phyloP scores from a whole-genome alignment of 2,113 vertebrate genomes.

The Panthera tigris region DNA sequence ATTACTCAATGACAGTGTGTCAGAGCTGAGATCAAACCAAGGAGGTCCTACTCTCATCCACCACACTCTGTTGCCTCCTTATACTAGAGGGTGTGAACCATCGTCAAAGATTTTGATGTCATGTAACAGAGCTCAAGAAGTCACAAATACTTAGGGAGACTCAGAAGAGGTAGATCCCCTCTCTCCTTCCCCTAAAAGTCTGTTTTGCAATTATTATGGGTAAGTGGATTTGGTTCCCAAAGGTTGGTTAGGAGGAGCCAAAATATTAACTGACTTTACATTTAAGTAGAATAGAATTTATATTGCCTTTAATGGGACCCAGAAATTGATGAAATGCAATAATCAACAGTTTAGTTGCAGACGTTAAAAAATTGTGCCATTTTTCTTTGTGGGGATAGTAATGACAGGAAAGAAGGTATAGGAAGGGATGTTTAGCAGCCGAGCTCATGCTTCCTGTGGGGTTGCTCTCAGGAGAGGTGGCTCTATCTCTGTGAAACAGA shows the following conservation, averaged over 20 bases:
- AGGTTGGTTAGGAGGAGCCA: background rate
- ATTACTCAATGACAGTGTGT: background rate
- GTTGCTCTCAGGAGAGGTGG: background rate
- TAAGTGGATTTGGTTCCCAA: background rate
- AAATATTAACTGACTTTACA: background rate
- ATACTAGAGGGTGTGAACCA: fast-evolving
- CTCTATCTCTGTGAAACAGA: background rate
- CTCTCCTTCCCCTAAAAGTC: background rate
- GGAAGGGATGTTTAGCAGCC: background rate
- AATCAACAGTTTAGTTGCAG: background rate
- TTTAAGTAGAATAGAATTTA: background rate
- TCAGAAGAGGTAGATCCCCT: background rate
- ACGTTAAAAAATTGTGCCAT: background rate
- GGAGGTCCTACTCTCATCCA: background rate
- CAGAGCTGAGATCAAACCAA: background rate
- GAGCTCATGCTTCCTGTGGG: background rate
- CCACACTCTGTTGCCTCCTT: background rate
- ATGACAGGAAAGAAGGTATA: background rate
- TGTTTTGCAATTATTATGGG: background rate
- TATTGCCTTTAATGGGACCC: background rate
- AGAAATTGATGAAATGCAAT: background rate
- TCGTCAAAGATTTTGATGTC: background rate
- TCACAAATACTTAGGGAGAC: background rate
- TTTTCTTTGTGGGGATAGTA: background rate
- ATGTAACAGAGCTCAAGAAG: background rate